These are phyloP conservation scores for Coreius guichenoti DNA, from an alignment of 2,797 vertebrate species.

Conservation along the genomic window DNA sequence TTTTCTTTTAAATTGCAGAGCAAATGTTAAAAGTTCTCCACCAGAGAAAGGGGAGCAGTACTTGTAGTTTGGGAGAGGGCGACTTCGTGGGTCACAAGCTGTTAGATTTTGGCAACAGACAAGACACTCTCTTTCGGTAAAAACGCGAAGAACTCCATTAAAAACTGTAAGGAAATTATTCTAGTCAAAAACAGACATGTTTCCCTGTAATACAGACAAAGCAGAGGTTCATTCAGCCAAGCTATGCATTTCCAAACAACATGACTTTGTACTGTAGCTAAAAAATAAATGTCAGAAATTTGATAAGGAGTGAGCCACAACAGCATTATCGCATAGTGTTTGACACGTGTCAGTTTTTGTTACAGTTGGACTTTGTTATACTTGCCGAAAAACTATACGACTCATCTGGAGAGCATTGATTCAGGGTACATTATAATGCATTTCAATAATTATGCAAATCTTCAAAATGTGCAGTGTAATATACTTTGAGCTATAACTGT, in stretches of 20 bases:
- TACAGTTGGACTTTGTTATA: constrained; percentile 31
- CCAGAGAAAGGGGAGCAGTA: constrained; percentile 90
- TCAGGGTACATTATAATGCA: constrained; percentile 63
- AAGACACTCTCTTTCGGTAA: constrained; percentile 76
- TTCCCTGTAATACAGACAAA: constrained; percentile 52
- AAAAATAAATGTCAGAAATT: constrained; percentile 35
- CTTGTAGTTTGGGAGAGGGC: constrained; percentile 84
- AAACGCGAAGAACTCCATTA: constrained; percentile 69
- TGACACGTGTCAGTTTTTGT: constrained; percentile 23
- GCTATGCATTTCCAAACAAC: constrained; percentile 57
- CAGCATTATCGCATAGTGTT: not conserved
- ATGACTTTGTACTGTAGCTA: constrained; percentile 70
- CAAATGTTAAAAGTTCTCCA: constrained; percentile 89
- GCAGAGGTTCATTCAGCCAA: constrained; percentile 39
- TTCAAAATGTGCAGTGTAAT: constrained; percentile 55
- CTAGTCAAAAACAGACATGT: constrained; percentile 20
- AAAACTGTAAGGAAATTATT: not conserved
- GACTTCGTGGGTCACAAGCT: constrained; percentile 77
- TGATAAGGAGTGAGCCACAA: constrained; percentile 67
- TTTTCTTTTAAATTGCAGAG: constrained; percentile 90
- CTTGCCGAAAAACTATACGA: constrained; percentile 41
- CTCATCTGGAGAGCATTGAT: constrained; percentile 57
- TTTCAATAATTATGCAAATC: constrained; percentile 59
- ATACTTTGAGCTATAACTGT: constrained; percentile 51
- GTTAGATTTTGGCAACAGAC: constrained; percentile 81